Evolutionary conservation across 1,140 invertebrate genomes (phyloP).

Genomic region (Macrocentrus cingulum): DNA sequence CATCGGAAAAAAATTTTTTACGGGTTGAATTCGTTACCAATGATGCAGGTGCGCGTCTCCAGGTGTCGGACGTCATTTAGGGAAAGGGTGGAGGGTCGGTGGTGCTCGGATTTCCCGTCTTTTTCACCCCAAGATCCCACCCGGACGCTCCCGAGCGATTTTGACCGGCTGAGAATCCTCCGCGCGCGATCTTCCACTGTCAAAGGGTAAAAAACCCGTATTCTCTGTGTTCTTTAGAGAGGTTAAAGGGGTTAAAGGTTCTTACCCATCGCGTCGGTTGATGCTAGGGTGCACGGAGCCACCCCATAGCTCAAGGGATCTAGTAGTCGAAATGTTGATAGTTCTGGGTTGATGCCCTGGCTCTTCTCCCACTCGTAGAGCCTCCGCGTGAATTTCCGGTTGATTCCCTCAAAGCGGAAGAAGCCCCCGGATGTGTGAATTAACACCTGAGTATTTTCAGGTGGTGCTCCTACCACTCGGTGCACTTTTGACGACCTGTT

Average conservation of each 20-base stretch:
- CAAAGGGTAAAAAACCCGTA: no score
- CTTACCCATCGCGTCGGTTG: conserved; percentile 10
- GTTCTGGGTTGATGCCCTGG: conserved; percentile 75
- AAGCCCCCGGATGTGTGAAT: conserved; percentile 79
- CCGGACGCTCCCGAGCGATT: conserved; percentile 70
- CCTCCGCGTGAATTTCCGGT: conserved; percentile 83
- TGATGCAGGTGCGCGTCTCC: conserved; percentile 47
- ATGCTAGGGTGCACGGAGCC: conserved; percentile 49
- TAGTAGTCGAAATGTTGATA: conserved; percentile 76
- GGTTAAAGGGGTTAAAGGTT: no score
- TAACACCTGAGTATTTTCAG: conserved; percentile 65
- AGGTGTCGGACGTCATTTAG: conserved; percentile 71
- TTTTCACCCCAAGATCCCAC: conserved; percentile 37
- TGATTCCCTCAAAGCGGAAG: conserved; percentile 82
- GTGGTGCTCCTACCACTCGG: conserved; percentile 61
- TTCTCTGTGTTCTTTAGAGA: no score
- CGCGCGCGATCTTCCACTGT: conserved; percentile 18
- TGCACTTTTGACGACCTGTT: conserved; percentile 64
- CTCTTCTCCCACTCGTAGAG: conserved; percentile 90
- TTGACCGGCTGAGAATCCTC: conserved; percentile 62
- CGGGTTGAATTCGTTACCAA: conserved; percentile 17
- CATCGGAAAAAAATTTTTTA: conserved; percentile 24
- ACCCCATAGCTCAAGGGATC: conserved; percentile 51
- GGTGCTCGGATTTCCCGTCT: conserved; percentile 42
- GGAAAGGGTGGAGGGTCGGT: conserved; percentile 71